Conservation (phyloP, 2,888 invertebrate species). For the Andrena chrysosceles region DNA sequence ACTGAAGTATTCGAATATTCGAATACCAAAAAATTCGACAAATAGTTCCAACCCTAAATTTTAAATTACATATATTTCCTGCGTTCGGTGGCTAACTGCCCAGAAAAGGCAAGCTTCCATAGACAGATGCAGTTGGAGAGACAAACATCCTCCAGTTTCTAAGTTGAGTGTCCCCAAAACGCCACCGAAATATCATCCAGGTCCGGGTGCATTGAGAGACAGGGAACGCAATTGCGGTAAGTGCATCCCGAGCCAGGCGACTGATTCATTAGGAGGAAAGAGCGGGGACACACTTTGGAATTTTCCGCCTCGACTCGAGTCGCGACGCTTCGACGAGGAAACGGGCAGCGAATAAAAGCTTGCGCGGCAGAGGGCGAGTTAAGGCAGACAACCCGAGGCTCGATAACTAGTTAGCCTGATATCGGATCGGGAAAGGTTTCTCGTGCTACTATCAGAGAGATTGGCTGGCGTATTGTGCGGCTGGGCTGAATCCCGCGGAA, state of each 20-base stretch:
- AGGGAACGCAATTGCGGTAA: slow-evolving; percentile 56
- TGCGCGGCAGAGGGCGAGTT: slow-evolving; percentile 36
- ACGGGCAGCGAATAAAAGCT: slow-evolving; percentile 6
- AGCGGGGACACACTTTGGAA: slow-evolving; percentile 42
- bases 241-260: slow-evolving; percentile 49
- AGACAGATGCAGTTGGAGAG: too few relatives aligned
- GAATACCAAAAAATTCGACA: too few relatives aligned
- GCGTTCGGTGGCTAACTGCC: too few relatives aligned
- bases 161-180: background rate
- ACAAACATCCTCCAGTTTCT: background rate
- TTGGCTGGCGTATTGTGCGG: slow-evolving; percentile 66
- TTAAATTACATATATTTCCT: too few relatives aligned
- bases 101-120: too few relatives aligned
- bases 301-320: slow-evolving; percentile 49
- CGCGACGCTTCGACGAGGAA: background rate
- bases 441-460: slow-evolving; percentile 69
- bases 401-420: slow-evolving; percentile 62
- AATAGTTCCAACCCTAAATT: too few relatives aligned
- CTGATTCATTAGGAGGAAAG: slow-evolving; percentile 32
- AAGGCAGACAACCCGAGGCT: slow-evolving; percentile 42
- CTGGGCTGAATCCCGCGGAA: slow-evolving; percentile 57
- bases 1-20: too few relatives aligned
- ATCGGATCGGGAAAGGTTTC: slow-evolving; percentile 57
- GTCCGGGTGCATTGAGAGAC: background rate
- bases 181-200: background rate